These are phyloP conservation scores for Caenorhabditis doughertyi DNA, from an alignment of 2,888 invertebrate genomes.

Conservation along the genomic window DNA sequence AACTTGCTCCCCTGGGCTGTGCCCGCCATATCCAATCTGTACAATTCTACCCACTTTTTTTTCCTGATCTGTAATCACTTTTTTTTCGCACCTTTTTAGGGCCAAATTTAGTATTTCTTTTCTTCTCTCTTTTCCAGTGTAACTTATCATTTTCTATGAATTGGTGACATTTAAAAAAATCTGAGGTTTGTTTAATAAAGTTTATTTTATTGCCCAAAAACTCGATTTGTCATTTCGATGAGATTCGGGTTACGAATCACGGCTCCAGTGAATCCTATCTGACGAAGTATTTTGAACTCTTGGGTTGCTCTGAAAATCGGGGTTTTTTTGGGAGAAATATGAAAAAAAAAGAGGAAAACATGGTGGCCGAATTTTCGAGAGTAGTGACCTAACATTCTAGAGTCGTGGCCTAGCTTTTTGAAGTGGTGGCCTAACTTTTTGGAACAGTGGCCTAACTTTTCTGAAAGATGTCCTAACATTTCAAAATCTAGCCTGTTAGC, in stretches of 20 bases:
- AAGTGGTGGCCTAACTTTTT: too few relatives aligned
- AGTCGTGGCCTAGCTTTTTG: too few relatives aligned
- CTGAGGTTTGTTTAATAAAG: neutral
- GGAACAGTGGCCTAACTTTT: too few relatives aligned
- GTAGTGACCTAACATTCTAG: too few relatives aligned
- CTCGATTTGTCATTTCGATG: slow-evolving; percentile 54
- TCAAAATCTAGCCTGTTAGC: too few relatives aligned
- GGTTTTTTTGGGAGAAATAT: neutral
- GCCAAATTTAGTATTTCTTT: neutral
- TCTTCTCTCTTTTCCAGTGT: neutral
- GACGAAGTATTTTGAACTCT: slow-evolving; percentile 52
- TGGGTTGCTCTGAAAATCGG: slow-evolving; percentile 51
- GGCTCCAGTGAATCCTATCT: slow-evolving; percentile 62
- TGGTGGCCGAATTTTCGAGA: too few relatives aligned
- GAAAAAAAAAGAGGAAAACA: too few relatives aligned
- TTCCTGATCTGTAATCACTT: neutral
- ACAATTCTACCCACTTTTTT: slow-evolving; percentile 5
- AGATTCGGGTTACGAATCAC: slow-evolving; percentile 64
- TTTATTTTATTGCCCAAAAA: slow-evolving; percentile 34
- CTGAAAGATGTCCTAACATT: too few relatives aligned
- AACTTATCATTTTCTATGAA: slow-evolving; percentile 4
- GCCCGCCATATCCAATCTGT: too few relatives aligned
- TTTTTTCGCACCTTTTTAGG: slow-evolving; percentile 2
- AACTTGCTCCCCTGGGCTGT: too few relatives aligned
- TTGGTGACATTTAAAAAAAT: neutral